Base-by-base conservation (phyloP, 2,888 invertebrate species). In the Trissolcus brochymenae region DNA sequence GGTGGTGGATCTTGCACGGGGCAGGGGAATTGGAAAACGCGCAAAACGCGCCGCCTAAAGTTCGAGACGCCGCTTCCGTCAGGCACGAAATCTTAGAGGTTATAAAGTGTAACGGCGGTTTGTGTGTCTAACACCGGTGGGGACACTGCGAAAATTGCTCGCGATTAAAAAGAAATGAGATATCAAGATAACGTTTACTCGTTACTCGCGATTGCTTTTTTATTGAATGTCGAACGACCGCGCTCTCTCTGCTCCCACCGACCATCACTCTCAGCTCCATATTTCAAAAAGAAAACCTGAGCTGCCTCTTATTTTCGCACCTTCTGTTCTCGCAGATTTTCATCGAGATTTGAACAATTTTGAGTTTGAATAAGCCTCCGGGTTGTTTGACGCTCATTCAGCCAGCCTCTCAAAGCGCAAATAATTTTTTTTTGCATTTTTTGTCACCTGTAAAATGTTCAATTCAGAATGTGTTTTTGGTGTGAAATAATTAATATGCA, bases 91-190 rank as follows among this genome's bases (percentile, higher is more conserved):
- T 80, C 79, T 81, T 81, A 60, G 76, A 80, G 81, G 84, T 83
- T 84, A 35, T 35, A 83, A 84, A 84, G 81, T 83, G 84, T 86
- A 84, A 86, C 86, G 81, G 9, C 11, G 82, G 54, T 66, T 85
- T 84, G 84, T 84, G 82, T 84, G 87, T 83, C 84, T 83, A 83
- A 82, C 82, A 83, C 81, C 81, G 77, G 77, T 77, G 79, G 80
- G 79, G 81, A 82, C 76, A 78, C 81, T 79, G 74, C 79, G 81
- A 79, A 74, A 82, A 81, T 81, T 81, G 78, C 79, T 79, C 76
- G 76, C 72, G 80, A 83, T 81, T 82, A 80, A 79, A 82, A 82
- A 82, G 81, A 81, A 82, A 81, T 82, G 79, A 82, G 82, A 81
- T 82, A 79, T 78, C 79, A 75, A 68, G 75, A 77, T 79, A 72